A percentile compares a stretch with the other conserved stretches of the same genome.
Evolutionary conservation across 2,113 vertebrate species (phyloP).

Genomic region (Chlorodrepanis virens): DNA sequence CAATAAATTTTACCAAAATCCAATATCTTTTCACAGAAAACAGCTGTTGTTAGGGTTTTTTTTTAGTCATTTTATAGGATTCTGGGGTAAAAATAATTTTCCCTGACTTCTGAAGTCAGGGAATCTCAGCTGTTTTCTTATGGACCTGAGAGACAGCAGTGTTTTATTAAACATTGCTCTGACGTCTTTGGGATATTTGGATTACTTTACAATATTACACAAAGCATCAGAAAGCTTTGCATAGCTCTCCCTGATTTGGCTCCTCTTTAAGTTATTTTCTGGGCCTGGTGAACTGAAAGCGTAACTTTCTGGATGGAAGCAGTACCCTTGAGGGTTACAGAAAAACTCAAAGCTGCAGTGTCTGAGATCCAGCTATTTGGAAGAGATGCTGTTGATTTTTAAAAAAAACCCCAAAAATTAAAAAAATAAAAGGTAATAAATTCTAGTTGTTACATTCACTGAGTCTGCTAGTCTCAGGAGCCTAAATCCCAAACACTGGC

Average conservation of each 20-base stretch:
- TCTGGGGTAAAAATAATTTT: background rate
- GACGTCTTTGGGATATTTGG: background rate
- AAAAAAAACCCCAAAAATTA: background rate
- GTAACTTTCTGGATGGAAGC: background rate
- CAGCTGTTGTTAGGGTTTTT: background rate
- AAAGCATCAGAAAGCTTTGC: background rate
- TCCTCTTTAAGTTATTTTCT: background rate
- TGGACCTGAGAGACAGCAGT: background rate
- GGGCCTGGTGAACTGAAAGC: background rate
- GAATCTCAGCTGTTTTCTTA: background rate
- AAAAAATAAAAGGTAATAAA: background rate
- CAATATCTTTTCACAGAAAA: conserved; percentile 19
- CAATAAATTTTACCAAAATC: conserved; percentile 49
- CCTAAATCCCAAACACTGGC: background rate
- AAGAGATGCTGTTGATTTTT: background rate
- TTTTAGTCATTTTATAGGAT: background rate
- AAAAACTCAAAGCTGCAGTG: background rate
- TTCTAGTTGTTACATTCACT: background rate
- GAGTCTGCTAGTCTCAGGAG: background rate
- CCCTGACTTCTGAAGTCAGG: background rate
- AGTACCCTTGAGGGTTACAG: background rate
- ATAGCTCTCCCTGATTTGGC: background rate
- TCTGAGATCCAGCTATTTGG: background rate
- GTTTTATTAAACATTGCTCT: conserved; percentile 11
- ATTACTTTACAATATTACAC: background rate